Evolutionary conservation across 2,113 vertebrate species (phyloP).

Genomic region (Pteropus alecto): DNA sequence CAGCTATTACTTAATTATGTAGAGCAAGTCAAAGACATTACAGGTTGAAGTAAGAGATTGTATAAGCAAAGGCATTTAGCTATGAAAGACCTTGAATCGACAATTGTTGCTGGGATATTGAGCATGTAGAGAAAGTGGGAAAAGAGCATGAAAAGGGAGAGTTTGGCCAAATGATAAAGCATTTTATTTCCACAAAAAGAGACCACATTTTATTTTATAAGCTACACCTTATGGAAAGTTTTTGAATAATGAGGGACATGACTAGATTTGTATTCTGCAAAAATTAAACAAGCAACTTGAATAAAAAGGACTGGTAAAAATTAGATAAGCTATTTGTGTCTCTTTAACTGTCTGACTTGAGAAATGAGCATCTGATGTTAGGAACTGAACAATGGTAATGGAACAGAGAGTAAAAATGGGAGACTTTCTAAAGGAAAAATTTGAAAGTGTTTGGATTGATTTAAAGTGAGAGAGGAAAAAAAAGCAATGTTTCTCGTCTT

Average conservation of each 20-base stretch:
- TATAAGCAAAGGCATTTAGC: neutral
- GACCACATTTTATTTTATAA: neutral
- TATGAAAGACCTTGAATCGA: neutral
- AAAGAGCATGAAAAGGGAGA: neutral
- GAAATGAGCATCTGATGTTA: neutral
- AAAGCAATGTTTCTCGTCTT: neutral
- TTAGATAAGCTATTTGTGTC: neutral
- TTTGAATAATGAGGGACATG: neutral
- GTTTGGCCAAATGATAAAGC: neutral
- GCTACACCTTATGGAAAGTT: neutral
- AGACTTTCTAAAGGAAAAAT: neutral
- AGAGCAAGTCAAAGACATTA: neutral
- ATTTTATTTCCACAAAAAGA: neutral
- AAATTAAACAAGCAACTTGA: neutral
- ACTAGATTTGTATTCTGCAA: neutral
- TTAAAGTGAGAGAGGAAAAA: neutral
- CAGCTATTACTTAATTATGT: neutral
- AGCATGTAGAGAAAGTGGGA: neutral
- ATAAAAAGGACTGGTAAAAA: neutral
- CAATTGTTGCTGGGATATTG: neutral
- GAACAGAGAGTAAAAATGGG: neutral
- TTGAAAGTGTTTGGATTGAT: neutral
- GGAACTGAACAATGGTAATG: neutral
- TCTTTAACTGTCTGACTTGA: neutral
- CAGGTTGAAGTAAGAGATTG: neutral